A percentile compares a stretch with the other conserved stretches of the same genome.
Evolutionary conservation across 2,113 vertebrate species (phyloP).

Genomic region (Sterrhoptilus dennistouni): DNA sequence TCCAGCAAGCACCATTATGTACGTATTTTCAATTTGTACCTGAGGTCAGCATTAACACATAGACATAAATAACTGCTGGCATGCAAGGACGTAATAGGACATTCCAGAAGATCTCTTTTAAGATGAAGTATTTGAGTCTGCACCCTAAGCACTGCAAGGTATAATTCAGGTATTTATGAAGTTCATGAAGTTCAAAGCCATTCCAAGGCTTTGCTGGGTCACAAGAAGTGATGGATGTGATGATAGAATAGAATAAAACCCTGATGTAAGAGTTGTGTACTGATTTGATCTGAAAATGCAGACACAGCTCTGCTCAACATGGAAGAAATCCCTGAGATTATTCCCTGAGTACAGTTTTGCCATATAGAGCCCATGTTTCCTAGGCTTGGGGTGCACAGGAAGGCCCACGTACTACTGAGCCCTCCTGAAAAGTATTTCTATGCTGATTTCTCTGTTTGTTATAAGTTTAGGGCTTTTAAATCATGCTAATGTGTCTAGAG

Average conservation of each 20-base stretch:
- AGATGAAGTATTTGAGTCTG: neutral
- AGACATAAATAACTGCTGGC: neutral
- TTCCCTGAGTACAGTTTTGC: neutral
- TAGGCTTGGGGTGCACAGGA: neutral
- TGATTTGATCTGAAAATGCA: neutral
- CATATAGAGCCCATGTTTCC: neutral
- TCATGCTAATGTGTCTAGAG: slow-evolving; percentile 21
- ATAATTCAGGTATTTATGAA: neutral
- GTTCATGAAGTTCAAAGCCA: slow-evolving; percentile 21
- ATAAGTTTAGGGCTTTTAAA: slow-evolving; percentile 19
- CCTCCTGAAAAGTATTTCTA: neutral
- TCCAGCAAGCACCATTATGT: neutral
- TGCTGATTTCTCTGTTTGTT: slow-evolving; percentile 17
- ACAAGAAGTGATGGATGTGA: neutral
- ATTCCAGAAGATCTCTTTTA: slow-evolving; percentile 7
- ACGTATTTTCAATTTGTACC: neutral
- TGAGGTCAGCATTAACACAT: neutral
- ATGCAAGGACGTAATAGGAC: neutral
- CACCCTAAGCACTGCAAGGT: neutral
- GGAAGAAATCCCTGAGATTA: neutral
- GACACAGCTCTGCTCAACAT: neutral
- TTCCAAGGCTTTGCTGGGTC: neutral
- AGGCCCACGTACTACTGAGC: neutral
- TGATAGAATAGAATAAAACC: neutral
- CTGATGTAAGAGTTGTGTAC: neutral